Evolutionary conservation across 2,888 invertebrate species (phyloP).

Genomic region (Hoplodrina blanda): DNA sequence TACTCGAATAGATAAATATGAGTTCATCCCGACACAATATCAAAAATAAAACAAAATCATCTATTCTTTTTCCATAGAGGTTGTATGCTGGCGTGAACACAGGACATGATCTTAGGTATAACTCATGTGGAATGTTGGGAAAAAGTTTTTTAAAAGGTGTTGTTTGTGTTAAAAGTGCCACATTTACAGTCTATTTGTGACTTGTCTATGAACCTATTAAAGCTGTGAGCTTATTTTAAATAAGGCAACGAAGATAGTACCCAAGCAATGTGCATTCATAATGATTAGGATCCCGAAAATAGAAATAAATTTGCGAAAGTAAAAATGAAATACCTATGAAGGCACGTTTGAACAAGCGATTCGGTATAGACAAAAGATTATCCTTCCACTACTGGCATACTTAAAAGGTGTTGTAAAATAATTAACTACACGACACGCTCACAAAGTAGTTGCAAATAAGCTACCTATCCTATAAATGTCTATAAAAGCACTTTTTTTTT

Average conservation of each 20-base stretch:
- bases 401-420: neutral
- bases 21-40: too few relatives aligned
- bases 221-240: too few relatives aligned
- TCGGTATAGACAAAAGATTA: neutral
- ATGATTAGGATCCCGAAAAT: too few relatives aligned
- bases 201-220: neutral
- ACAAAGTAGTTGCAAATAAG: neutral
- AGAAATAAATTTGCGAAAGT: neutral
- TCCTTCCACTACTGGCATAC: neutral
- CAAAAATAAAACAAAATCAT: too few relatives aligned
- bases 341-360: neutral
- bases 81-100: neutral
- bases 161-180: neutral
- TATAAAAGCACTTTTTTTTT: slow-evolving; percentile 2
- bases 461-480: neutral
- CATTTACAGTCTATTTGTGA: neutral
- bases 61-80: too few relatives aligned
- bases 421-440: neutral
- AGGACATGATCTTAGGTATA: neutral
- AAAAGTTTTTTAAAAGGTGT: too few relatives aligned
- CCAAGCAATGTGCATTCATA: too few relatives aligned
- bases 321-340: neutral
- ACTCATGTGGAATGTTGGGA: too few relatives aligned
- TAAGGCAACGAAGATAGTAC: too few relatives aligned
- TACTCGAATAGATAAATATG: too few relatives aligned